These are phyloP conservation scores for Miniopterus natalensis DNA, from an alignment of 2,113 vertebrate species.

Conservation along the genomic window DNA sequence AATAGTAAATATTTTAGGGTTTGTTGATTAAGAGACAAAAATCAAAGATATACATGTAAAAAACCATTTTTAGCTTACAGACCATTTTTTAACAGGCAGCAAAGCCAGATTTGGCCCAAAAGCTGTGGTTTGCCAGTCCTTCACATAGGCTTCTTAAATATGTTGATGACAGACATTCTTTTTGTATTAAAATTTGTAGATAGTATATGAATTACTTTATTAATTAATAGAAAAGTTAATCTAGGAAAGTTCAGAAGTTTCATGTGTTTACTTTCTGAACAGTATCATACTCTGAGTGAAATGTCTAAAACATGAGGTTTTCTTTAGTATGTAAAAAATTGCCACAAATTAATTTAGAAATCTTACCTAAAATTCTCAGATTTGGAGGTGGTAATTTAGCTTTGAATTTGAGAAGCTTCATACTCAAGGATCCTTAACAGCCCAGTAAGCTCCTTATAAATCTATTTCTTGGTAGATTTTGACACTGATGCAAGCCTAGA, in stretches of 20 bases:
- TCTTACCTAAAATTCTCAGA: slow-evolving; percentile 23
- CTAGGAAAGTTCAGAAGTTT: neutral
- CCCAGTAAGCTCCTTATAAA: neutral
- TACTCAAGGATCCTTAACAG: neutral
- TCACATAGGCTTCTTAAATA: neutral
- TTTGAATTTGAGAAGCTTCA: slow-evolving; percentile 31
- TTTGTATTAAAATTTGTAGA: slow-evolving; percentile 34
- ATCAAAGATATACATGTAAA: neutral
- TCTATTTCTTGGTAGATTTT: slow-evolving; percentile 17
- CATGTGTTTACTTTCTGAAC: neutral
- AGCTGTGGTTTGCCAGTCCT: neutral
- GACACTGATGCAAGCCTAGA: neutral
- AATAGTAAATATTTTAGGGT: neutral
- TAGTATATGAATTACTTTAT: neutral
- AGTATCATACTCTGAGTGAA: slow-evolving; percentile 26
- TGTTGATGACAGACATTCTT: neutral
- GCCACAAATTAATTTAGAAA: slow-evolving; percentile 14
- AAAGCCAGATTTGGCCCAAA: neutral
- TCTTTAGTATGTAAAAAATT: neutral
- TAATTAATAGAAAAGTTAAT: neutral
- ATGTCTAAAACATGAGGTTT: neutral
- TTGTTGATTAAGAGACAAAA: slow-evolving; percentile 12
- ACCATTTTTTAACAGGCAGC: neutral
- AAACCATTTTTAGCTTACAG: neutral
- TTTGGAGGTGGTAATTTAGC: neutral